A percentile compares a stretch with the other conserved stretches of the same genome.
phyloP scores from a whole-genome alignment of 2,113 vertebrate species.

The Odontophorus gujanensis region DNA sequence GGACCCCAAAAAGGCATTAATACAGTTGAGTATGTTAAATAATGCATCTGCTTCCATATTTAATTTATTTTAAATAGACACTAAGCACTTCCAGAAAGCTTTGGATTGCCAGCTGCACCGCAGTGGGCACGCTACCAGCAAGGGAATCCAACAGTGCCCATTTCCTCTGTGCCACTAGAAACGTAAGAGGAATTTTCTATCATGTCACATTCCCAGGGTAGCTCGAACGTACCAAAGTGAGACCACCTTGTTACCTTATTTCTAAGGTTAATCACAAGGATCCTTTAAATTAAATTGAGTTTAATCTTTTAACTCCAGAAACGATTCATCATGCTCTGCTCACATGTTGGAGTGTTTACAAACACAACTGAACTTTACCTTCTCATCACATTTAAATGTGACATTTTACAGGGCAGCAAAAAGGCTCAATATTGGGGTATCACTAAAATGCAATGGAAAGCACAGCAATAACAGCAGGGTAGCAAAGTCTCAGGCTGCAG shows the following conservation, averaged over 20 bases:
- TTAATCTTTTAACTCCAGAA: background rate
- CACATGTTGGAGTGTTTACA: background rate
- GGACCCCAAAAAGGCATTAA: background rate
- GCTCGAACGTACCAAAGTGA: background rate
- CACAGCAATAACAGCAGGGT: no score
- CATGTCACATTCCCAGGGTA: background rate
- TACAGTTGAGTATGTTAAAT: background rate
- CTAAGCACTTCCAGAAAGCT: background rate
- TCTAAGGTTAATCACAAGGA: background rate
- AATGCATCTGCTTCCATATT: constrained; percentile 2
- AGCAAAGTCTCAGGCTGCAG: no score
- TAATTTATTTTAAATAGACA: background rate
- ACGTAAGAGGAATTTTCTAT: background rate
- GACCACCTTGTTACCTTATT: background rate
- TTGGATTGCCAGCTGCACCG: background rate
- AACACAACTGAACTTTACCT: background rate
- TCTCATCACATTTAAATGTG: background rate
- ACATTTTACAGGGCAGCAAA: background rate
- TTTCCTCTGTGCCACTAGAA: background rate
- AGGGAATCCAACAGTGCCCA: background rate
- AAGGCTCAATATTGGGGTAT: background rate
- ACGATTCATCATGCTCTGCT: background rate
- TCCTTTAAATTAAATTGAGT: background rate
- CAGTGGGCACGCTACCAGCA: rapidly evolving
- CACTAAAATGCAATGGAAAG: no score